phyloP scores from a whole-genome alignment of 2,888 invertebrate genomes.

The Andricus quercusramuli region DNA sequence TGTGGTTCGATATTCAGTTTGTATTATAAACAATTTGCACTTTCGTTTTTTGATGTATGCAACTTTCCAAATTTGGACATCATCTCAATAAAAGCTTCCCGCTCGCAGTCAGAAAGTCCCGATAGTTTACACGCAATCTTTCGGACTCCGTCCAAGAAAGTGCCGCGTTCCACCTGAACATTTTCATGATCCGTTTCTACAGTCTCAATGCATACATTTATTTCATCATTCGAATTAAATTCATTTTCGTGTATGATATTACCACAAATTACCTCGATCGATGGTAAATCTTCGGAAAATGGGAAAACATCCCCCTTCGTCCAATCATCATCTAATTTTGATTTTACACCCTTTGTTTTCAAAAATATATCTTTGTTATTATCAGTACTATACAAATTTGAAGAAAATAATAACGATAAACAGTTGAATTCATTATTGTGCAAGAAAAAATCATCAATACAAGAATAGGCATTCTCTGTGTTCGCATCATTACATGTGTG shows the following conservation, averaged over 20 bases:
- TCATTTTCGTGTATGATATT: too few relatives aligned
- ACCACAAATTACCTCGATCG: background rate
- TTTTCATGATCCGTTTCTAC: background rate
- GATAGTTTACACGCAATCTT: background rate
- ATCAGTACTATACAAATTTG: background rate
- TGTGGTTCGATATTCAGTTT: too few relatives aligned
- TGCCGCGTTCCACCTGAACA: background rate
- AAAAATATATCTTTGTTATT: background rate
- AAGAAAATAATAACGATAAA: background rate
- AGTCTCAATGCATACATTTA: background rate
- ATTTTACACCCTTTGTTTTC: background rate
- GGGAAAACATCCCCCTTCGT: background rate
- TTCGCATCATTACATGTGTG: background rate
- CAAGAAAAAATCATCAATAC: background rate
- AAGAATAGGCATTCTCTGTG: background rate
- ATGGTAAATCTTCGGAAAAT: background rate
- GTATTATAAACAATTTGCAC: background rate
- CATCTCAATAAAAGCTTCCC: background rate
- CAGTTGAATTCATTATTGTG: background rate
- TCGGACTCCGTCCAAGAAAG: background rate
- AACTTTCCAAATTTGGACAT: background rate
- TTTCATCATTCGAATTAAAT: background rate
- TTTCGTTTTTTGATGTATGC: background rate
- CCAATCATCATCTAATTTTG: background rate
- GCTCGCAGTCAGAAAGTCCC: too few relatives aligned